A percentile compares a stretch with the other conserved stretches of the same genome.
Evolutionary conservation across 2,797 vertebrate genomes (phyloP).

Genomic region (Rhinogobio ventralis): DNA sequence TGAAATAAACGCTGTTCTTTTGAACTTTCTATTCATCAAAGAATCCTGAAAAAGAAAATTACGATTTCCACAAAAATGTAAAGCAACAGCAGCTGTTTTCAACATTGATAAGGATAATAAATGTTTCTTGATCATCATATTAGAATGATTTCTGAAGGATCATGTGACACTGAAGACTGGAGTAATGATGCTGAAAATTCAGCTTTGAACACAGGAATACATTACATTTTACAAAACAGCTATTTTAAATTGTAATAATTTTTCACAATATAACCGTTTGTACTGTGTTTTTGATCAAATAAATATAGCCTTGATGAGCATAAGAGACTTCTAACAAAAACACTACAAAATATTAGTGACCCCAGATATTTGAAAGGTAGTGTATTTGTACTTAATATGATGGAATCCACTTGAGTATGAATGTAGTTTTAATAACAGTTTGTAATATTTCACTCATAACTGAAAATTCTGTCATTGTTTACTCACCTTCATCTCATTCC

Average conservation of each 20-base stretch:
- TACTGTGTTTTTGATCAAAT: background rate
- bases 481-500: background rate
- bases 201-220: background rate
- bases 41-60: too few species aligned
- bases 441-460: background rate
- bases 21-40: too few species aligned
- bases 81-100: background rate
- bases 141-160: background rate
- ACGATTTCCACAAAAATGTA: background rate
- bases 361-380: background rate
- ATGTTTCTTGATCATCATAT: background rate
- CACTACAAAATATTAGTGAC: background rate
- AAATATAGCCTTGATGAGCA: background rate
- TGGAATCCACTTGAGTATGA: background rate
- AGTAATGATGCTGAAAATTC: too few species aligned
- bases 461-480: background rate
- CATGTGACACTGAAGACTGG: background rate
- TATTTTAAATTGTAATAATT: constrained; percentile 1
- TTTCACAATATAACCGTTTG: background rate
- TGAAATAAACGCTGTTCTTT: background rate
- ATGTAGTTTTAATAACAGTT: background rate
- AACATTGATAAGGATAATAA: background rate
- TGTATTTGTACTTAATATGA: background rate
- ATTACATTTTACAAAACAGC: background rate
- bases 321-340: background rate